These are phyloP conservation scores for Gobius niger DNA, from an alignment of 2,113 vertebrate genomes.

Conservation along the genomic window DNA sequence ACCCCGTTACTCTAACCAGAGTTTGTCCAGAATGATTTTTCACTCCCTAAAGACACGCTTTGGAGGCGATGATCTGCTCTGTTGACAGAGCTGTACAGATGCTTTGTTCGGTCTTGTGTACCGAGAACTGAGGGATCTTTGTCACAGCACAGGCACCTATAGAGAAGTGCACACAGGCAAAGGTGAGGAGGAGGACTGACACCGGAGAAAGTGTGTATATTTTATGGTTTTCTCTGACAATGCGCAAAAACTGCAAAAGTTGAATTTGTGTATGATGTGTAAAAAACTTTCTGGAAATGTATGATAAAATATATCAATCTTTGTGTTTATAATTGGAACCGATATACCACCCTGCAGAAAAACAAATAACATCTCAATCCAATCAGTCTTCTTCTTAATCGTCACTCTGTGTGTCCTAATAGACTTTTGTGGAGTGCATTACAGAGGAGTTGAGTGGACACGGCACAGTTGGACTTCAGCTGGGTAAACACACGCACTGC, in stretches of 20 bases:
- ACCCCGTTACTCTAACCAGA: too few relatives aligned
- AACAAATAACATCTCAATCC: too few relatives aligned
- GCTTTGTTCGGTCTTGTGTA: neutral
- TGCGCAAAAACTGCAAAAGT: neutral
- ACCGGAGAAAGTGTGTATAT: neutral
- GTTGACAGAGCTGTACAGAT: neutral
- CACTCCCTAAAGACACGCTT: neutral
- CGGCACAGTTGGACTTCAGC: slow-evolving; percentile 75
- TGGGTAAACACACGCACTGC: slow-evolving; percentile 76
- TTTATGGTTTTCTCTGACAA: neutral
- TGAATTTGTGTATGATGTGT: neutral
- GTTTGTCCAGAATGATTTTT: too few relatives aligned
- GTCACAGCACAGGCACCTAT: neutral
- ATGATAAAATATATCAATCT: too few relatives aligned
- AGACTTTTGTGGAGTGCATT: slow-evolving; percentile 54
- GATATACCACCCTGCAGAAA: too few relatives aligned
- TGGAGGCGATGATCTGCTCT: neutral
- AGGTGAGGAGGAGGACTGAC: neutral
- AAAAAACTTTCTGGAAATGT: too few relatives aligned
- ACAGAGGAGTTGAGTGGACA: too few relatives aligned
- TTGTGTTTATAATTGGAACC: too few relatives aligned
- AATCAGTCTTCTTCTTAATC: too few relatives aligned
- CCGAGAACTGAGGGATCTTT: neutral
- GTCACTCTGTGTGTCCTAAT: slow-evolving; percentile 43
- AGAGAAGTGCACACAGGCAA: neutral